Evolutionary conservation across 2,888 invertebrate species (phyloP).

Genomic region (Pseudococcus jackbeardsleyi): DNA sequence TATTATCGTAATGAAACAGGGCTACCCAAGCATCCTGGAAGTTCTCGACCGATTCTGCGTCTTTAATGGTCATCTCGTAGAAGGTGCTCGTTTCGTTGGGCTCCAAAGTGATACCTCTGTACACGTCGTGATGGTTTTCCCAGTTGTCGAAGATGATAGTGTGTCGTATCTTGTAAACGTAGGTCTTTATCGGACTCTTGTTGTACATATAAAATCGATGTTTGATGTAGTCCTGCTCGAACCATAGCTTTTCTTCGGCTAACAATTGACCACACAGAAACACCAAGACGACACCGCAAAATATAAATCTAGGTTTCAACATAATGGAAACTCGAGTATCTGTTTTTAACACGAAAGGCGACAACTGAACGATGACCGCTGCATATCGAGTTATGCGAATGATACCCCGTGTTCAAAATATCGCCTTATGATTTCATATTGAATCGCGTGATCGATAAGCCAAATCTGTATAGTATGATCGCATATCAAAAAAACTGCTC

Average conservation of each 20-base stretch:
- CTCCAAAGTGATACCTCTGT: neutral
- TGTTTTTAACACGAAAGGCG: neutral
- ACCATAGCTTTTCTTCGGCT: constrained; percentile 18
- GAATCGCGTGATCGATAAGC: constrained; percentile 36
- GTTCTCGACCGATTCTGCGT: neutral
- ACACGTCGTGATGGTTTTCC: constrained; percentile 2
- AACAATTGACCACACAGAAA: neutral
- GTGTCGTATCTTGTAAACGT: constrained; percentile 28
- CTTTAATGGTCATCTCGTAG: constrained; percentile 10
- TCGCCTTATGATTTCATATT: neutral
- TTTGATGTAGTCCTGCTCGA: constrained; percentile 2
- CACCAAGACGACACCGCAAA: neutral
- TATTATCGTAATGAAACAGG: constrained; percentile 24
- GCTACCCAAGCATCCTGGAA: constrained; percentile 18
- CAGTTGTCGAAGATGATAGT: neutral
- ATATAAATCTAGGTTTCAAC: neutral
- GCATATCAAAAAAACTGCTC: neutral
- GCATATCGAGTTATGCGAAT: neutral
- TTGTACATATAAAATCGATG: constrained; percentile 18
- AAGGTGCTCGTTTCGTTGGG: constrained; percentile 7
- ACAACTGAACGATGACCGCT: neutral
- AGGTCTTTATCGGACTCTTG: neutral
- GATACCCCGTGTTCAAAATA: too few relatives aligned
- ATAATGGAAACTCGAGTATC: neutral
- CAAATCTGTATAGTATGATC: neutral